Conservation (phyloP, 2,888 invertebrate genomes). For the Scotopteryx bipunctaria region DNA sequence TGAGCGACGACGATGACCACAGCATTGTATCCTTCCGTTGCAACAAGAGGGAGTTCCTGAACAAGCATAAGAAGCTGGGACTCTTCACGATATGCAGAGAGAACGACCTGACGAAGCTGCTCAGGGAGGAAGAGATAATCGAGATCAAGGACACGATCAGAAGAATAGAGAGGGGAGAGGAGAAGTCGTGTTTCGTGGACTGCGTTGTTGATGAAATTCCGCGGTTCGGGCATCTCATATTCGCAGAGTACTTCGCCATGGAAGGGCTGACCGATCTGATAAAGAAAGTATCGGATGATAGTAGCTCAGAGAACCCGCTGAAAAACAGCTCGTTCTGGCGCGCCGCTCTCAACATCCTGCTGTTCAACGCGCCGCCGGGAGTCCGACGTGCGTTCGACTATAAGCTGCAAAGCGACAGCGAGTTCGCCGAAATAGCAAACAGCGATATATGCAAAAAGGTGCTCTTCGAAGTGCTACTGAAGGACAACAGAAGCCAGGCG, state of each 20-base stretch:
- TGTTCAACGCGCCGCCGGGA: slow-evolving; percentile 39
- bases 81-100: slow-evolving; percentile 47
- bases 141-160: slow-evolving; percentile 42
- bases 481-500: slow-evolving; percentile 36
- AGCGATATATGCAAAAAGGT: slow-evolving; percentile 39
- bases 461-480: slow-evolving; percentile 44
- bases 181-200: slow-evolving; percentile 40
- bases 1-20: slow-evolving; percentile 21
- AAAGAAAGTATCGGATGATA: slow-evolving; percentile 13
- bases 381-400: slow-evolving; percentile 47
- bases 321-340: slow-evolving; percentile 41
- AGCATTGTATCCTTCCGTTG: slow-evolving; percentile 20
- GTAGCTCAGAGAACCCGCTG: slow-evolving; percentile 8
- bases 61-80: slow-evolving; percentile 48
- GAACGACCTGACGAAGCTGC: slow-evolving; percentile 41
- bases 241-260: slow-evolving; percentile 49
- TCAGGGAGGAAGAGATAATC: slow-evolving; percentile 41
- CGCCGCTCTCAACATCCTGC: slow-evolving; percentile 42
- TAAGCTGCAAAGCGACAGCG: slow-evolving; percentile 46
- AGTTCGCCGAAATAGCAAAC: slow-evolving; percentile 31
- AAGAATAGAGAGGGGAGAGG: slow-evolving; percentile 43
- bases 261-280: slow-evolving; percentile 41
- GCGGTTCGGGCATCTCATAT: slow-evolving; percentile 45
- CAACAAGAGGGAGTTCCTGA: slow-evolving; percentile 35
- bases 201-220: slow-evolving; percentile 46